Evolutionary conservation across 2,888 invertebrate species (phyloP).

Genomic region (Ethmia dodecea): DNA sequence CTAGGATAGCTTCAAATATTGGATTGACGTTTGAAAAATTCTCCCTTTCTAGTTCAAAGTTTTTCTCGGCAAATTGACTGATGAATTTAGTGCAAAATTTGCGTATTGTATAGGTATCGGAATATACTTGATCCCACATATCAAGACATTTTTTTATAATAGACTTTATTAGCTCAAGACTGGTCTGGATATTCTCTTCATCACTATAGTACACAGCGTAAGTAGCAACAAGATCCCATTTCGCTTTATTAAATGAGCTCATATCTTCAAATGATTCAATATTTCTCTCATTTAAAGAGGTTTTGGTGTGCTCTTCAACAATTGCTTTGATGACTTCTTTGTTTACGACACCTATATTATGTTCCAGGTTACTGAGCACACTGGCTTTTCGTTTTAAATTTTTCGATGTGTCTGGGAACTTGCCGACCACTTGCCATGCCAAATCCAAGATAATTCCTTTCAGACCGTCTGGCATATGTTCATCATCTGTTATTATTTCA

Average conservation of each 20-base stretch:
- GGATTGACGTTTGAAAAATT: slow-evolving; percentile 14
- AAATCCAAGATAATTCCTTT: slow-evolving; percentile 26
- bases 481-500: slow-evolving; percentile 16
- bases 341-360: slow-evolving; percentile 24
- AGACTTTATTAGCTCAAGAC: slow-evolving; percentile 17
- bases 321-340: slow-evolving; percentile 27
- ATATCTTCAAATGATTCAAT: slow-evolving; percentile 3
- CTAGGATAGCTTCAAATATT: slow-evolving; percentile 25
- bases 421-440: slow-evolving; percentile 38
- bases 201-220: slow-evolving; percentile 21
- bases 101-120: slow-evolving; percentile 17
- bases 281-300: slow-evolving; percentile 21
- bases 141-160: slow-evolving; percentile 24
- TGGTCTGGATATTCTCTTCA: slow-evolving; percentile 18
- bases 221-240: slow-evolving; percentile 29
- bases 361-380: slow-evolving; percentile 25
- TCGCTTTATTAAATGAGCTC: slow-evolving; percentile 10
- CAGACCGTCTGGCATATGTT: slow-evolving; percentile 26
- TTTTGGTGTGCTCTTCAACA: slow-evolving; percentile 29
- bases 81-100: slow-evolving; percentile 22
- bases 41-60: slow-evolving; percentile 6
- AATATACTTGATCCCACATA: slow-evolving; percentile 20
- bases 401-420: slow-evolving; percentile 26
- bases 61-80: slow-evolving; percentile 12
- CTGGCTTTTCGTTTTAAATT: slow-evolving; percentile 24